These are phyloP conservation scores for Brachionichthys hirsutus DNA, from an alignment of 2,113 vertebrate genomes.

Conservation along the genomic window DNA sequence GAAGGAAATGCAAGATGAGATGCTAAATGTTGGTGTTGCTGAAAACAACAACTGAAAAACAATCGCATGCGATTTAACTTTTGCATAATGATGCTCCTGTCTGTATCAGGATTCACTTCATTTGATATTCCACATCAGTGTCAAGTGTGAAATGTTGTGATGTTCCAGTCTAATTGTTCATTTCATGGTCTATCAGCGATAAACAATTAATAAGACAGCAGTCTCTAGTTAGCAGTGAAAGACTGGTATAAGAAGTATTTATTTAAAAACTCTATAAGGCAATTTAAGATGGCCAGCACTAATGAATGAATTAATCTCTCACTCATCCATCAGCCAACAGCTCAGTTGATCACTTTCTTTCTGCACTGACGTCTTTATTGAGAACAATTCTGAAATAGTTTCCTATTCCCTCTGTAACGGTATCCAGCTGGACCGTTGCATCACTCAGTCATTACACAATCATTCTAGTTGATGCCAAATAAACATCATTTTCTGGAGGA, in stretches of 20 bases:
- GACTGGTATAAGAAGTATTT: neutral
- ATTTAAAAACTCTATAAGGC: neutral
- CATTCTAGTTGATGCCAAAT: conserved; percentile 8
- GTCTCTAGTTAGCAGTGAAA: conserved; percentile 42
- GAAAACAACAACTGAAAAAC: conserved; percentile 11
- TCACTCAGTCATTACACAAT: conserved; percentile 25
- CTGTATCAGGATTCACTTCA: conserved; percentile 35
- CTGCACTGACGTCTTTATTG: too few species aligned
- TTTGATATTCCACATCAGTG: conserved; percentile 33
- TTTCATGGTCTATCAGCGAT: conserved; percentile 65
- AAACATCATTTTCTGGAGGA: conserved; percentile 36
- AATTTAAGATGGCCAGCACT: conserved; percentile 43
- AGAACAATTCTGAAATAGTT: too few species aligned
- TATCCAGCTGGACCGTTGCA: neutral
- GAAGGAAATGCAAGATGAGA: conserved; percentile 14
- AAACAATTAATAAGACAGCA: conserved; percentile 65
- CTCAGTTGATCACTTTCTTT: conserved; percentile 10
- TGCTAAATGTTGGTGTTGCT: conserved; percentile 16
- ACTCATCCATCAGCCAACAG: conserved; percentile 16
- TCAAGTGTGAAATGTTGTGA: conserved; percentile 69
- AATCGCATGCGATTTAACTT: conserved; percentile 21
- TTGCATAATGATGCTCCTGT: conserved; percentile 24
- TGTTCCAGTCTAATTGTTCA: conserved; percentile 68
- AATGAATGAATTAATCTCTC: too few species aligned
- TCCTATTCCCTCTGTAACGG: neutral